Base-by-base conservation (phyloP, 2,888 invertebrate species). In the Agonopterix subpropinquella region DNA sequence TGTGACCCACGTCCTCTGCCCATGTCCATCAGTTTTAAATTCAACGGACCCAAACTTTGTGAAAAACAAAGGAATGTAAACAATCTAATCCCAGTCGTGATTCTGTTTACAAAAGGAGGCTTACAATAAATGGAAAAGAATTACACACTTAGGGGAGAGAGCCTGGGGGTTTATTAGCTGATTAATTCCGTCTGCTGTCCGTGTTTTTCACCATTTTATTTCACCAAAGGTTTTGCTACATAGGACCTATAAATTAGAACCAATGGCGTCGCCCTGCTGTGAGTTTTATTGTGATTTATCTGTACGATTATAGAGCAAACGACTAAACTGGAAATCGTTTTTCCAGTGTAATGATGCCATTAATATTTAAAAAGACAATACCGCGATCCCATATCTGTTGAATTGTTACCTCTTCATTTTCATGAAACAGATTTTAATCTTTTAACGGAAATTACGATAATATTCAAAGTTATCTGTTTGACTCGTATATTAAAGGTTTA, bases 251-350 rank as follows among this genome's bases (percentile, higher is more conserved):
- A 80, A 80, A 82, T 78, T 74, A 69, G 58, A 57, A 61, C 61
- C 62, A 67, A 73, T 73, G 64, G 69, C 70, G 67, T 65, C 65
- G 64, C 67, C 69, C 68, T 68, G 72, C 69, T 74, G 74, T 70
- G 74, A 70, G 73, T 75, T 75, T 75, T 73, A 77, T 77, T 78
- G 74, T 80, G 74, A 84, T 80, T 78, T 73, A 80, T 78, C 66
- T 62, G 60, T 73, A 74, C 71, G 73, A 82, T 81, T 81, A 80
- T 76, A 69, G 71, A 67, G 61, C 62, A 69, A 77, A 77, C 71
- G 73, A 72, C 75, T 74, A 66, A 76, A 77, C 71, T 71, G 65
- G 68, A 65, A 69, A 74, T 57, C 70, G 64, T 70, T 71, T 73
- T 65, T 62, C 64, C 58, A 57, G 52, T 59, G 64, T 77, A 72